Evolutionary conservation across 2,888 invertebrate genomes (phyloP).

Genomic region (Rugalucina vietnamica): DNA sequence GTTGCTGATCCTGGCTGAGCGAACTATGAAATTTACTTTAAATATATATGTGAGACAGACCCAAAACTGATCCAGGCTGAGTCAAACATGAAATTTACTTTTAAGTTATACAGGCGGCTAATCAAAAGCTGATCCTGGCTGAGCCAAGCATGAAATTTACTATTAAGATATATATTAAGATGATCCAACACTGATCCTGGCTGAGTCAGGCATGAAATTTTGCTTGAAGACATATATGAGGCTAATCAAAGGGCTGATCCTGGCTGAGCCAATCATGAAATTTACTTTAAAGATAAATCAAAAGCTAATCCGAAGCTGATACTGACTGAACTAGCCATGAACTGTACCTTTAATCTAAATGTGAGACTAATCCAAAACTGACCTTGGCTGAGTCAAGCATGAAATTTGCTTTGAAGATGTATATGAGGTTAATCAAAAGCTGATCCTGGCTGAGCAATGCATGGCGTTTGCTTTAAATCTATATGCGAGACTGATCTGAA

Average conservation of each 20-base stretch:
- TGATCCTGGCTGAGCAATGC: too few relatives aligned
- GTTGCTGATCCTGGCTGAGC: too few relatives aligned
- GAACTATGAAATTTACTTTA: neutral
- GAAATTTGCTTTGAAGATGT: too few relatives aligned
- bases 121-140: neutral
- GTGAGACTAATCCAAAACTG: too few relatives aligned
- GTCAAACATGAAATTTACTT: neutral
- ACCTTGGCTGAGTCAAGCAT: too few relatives aligned
- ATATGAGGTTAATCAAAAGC: too few relatives aligned
- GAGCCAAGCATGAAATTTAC: neutral
- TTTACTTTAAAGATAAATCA: neutral
- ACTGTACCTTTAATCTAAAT: too few relatives aligned
- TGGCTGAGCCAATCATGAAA: neutral
- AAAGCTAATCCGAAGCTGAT: neutral
- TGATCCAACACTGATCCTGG: neutral
- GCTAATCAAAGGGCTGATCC: neutral
- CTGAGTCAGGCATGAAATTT: neutral
- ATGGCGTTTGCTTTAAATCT: too few relatives aligned
- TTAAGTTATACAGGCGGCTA: neutral
- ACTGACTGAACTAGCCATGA: too few relatives aligned
- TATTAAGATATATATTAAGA: neutral
- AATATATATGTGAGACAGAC: neutral
- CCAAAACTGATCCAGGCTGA: neutral
- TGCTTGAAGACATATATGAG: neutral
- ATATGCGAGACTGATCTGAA: too few relatives aligned